Conservation (phyloP, 1,140 invertebrate species). For the Druon quercuslanigerum region DNA sequence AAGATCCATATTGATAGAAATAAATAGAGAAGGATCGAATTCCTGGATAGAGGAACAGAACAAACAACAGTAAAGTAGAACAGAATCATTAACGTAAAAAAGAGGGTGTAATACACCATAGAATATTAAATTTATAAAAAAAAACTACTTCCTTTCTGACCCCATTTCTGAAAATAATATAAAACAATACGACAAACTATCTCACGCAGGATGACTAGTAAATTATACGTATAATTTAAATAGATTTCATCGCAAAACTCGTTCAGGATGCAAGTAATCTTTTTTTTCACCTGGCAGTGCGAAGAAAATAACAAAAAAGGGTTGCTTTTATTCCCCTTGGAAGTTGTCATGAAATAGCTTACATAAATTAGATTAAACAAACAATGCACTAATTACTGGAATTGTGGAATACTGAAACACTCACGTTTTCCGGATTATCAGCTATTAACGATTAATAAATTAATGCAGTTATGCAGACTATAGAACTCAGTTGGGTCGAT, state of each 20-base stretch:
- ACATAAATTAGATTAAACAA: slow-evolving; percentile 23
- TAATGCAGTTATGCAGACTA: not conserved
- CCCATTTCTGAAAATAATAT: not conserved
- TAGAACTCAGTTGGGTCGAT: too few relatives aligned
- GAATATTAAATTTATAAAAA: not conserved
- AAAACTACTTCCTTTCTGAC: not conserved
- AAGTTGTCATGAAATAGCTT: slow-evolving; percentile 4
- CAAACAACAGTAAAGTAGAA: too few relatives aligned
- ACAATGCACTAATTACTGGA: not conserved
- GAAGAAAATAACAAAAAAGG: slow-evolving; percentile 12
- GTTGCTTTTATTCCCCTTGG: not conserved
- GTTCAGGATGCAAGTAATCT: slow-evolving; percentile 26
- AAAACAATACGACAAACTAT: not conserved
- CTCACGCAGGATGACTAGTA: not conserved
- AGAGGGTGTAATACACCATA: too few relatives aligned
- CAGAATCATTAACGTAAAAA: too few relatives aligned
- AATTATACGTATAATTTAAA: slow-evolving; percentile 17
- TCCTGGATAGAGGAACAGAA: too few relatives aligned
- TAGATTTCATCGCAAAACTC: slow-evolving; percentile 26
- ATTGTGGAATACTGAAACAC: not conserved
- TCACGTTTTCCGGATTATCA: not conserved
- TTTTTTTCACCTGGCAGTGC: not conserved
- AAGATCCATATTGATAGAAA: too few relatives aligned
- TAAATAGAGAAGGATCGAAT: too few relatives aligned
- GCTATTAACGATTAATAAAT: not conserved